Evolutionary conservation across 2,113 vertebrate genomes (phyloP), one percentile per base, ranked within the genome.

Genomic region (Erythrocebus patas): DNA sequence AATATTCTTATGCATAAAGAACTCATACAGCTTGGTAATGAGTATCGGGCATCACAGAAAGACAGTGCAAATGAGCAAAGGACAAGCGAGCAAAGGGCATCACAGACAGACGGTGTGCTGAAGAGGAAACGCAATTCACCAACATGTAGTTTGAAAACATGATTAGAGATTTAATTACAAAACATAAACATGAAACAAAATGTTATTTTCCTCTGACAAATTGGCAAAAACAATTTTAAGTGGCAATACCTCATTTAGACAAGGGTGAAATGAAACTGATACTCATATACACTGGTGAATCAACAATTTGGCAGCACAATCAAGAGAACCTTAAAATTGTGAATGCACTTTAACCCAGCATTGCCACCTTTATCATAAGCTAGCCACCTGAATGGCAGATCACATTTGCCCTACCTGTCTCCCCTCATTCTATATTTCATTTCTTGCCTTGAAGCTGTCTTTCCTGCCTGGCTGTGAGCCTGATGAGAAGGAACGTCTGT

Each of bases 181-280:
- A 93, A 86, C 68, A 64, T 38, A 23, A 52, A 81, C 35, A 78
- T 91, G 88, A 55, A 96, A 94, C 16, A 55, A 93, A 93, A 83
- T 27, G 57, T 25, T 61, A 55, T 6, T 43, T 57, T 79, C 70
- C 43, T 79, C 64, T 45, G 35, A 80, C 48, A 94, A 89, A 85
- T 5, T 52, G 79, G 50, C 61, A 78, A 85, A 86, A 43, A 78
- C 11, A 0, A 45, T 76, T 93, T 59, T 75, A 59, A 92, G n/a
- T 14, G 13, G 55, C 72, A 61, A 66, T 75, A 57, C 22, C 52
- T 57, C 23, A 38, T 23, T 50, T 40, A n/a, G 27, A 66, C 55
- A 73, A 79, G 68, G 87, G 57, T 50, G 75, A 61, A 66, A 79
- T 30, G 45, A 84, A 64, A n/a, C 1, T 18, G 79, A 89, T 27